Evolutionary conservation across 2,888 invertebrate genomes (phyloP).

Genomic region (Dione juno): DNA sequence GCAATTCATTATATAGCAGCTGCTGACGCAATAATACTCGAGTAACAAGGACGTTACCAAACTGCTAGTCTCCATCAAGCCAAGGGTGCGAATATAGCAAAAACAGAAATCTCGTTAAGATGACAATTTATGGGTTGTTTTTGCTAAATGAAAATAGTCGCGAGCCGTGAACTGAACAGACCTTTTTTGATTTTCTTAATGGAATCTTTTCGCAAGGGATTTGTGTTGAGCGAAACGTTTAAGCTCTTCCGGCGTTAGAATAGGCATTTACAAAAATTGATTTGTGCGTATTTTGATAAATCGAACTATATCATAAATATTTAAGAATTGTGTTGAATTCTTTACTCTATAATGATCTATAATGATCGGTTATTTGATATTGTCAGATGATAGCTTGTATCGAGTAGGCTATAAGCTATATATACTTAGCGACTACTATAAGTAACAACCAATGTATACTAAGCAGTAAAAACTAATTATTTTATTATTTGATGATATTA

Average conservation of each 20-base stretch:
- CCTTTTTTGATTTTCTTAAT: slow-evolving; percentile 84
- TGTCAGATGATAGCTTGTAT: neutral
- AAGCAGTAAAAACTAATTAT: too few relatives aligned
- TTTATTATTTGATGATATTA: too few relatives aligned
- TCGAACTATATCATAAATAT: neutral
- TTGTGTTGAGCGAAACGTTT: slow-evolving; percentile 75
- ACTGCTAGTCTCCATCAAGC: slow-evolving; percentile 54
- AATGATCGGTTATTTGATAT: neutral
- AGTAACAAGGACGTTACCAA: slow-evolving; percentile 58
- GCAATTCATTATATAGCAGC: slow-evolving; percentile 25
- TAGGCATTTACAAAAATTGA: slow-evolving; percentile 26
- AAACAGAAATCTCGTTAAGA: slow-evolving; percentile 84
- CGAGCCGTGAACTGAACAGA: slow-evolving; percentile 76
- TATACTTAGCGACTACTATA: too few relatives aligned
- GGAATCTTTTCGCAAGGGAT: slow-evolving; percentile 82
- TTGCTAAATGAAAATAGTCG: slow-evolving; percentile 84
- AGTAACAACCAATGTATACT: too few relatives aligned
- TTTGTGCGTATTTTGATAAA: neutral
- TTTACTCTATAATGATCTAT: too few relatives aligned
- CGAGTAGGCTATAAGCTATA: neutral
- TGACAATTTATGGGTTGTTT: slow-evolving; percentile 84
- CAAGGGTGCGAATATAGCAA: slow-evolving; percentile 79
- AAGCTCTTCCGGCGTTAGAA: slow-evolving; percentile 61
- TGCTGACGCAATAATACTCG: slow-evolving; percentile 63
- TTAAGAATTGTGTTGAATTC: neutral